These are phyloP conservation scores for Barbus barbus DNA, from an alignment of 2,113 vertebrate species.

Conservation along the genomic window DNA sequence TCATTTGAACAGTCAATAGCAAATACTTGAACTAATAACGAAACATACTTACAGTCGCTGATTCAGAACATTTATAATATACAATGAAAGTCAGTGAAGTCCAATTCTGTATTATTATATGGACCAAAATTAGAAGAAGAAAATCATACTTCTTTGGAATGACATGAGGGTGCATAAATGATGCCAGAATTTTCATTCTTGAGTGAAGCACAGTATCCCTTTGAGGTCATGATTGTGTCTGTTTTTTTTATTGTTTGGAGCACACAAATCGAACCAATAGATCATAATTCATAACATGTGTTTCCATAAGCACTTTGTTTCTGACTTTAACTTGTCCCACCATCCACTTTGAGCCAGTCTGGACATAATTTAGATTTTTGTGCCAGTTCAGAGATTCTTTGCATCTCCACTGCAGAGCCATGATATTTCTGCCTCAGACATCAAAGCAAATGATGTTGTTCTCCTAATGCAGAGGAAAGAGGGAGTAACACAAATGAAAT, in stretches of 20 bases:
- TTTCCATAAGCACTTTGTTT: not conserved
- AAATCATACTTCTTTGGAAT: not conserved
- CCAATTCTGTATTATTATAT: not conserved
- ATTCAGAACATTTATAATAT: too few relatives aligned
- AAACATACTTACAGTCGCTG: too few relatives aligned
- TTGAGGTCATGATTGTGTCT: not conserved
- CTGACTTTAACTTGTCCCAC: not conserved
- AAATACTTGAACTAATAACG: too few relatives aligned
- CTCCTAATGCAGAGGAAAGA: conserved; percentile 56
- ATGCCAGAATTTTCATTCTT: not conserved
- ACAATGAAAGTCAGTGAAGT: not conserved
- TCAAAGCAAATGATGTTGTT: conserved; percentile 67
- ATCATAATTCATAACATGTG: not conserved
- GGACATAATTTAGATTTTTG: not conserved
- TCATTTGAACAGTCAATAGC: too few relatives aligned
- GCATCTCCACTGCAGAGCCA: conserved; percentile 32
- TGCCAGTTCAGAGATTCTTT: conserved; percentile 20
- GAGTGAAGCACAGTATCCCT: not conserved
- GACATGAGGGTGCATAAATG: not conserved
- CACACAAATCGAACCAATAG: conserved; percentile 4
- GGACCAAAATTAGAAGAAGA: not conserved
- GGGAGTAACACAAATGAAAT: conserved; percentile 56
- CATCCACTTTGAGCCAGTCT: conserved; percentile 14
- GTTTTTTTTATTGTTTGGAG: not conserved
- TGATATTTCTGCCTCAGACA: conserved; percentile 64